Percentiles rank a stretch among this genome's conserved stretches.
Conservation (phyloP, 1,140 invertebrate species). For the Homarus americanus region DNA sequence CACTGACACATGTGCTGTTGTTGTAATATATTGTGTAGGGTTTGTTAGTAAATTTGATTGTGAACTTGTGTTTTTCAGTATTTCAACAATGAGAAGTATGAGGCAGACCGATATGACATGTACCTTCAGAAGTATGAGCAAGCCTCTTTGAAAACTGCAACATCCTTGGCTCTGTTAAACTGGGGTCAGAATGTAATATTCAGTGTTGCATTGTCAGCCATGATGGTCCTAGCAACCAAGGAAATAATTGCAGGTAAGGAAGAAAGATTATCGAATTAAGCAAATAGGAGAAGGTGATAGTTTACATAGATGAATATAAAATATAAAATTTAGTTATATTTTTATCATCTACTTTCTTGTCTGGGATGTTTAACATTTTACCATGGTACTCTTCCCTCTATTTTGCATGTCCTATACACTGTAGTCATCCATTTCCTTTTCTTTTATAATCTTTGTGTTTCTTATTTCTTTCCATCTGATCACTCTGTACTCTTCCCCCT, state of each 20-base stretch:
- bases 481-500: no score
- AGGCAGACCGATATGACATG: constrained; percentile 93
- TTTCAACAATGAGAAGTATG: constrained; percentile 98
- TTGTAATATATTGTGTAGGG: no score
- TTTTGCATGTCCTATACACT: no score
- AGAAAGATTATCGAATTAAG: no score
- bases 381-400: no score
- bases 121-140: constrained; percentile 92
- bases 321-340: no score
- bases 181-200: constrained; percentile 99
- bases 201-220: constrained; percentile 91
- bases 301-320: background rate
- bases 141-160: constrained; percentile 96
- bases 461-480: no score
- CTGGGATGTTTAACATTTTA: no score
- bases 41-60: constrained; percentile 14
- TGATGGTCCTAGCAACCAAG: constrained; percentile 95
- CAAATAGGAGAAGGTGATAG: background rate
- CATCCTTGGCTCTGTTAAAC: constrained; percentile 95
- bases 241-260: constrained; percentile 94
- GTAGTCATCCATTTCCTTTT: no score
- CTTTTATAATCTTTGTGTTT: no score
- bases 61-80: constrained; percentile 84
- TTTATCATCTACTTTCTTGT: no score
- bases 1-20: no score